phyloP scores from a whole-genome alignment of 37 sponge, comb jelly and placozoan species.

The Diacarnus erythraeanus region DNA sequence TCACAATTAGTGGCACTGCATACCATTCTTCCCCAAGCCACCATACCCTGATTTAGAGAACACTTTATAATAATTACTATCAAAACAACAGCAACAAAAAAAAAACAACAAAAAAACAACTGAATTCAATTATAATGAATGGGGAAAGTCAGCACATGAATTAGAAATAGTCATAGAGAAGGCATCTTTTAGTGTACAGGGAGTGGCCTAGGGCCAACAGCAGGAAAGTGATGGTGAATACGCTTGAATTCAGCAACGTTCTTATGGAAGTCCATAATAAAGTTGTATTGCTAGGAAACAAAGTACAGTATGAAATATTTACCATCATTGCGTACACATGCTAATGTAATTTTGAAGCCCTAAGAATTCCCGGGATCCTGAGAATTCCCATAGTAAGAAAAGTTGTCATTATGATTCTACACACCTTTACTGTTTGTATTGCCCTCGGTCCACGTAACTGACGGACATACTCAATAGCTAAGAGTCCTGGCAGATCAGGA shows the following conservation, averaged over 20 bases:
- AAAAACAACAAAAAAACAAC: not conserved
- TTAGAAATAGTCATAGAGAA: not conserved
- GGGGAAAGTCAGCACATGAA: not conserved
- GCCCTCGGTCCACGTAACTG: conserved; percentile 60
- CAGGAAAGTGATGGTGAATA: not conserved
- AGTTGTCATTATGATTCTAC: not conserved
- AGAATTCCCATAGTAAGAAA: too few species aligned
- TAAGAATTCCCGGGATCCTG: not conserved
- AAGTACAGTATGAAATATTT: not conserved
- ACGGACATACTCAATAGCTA: conserved; percentile 57
- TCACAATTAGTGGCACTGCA: too few species aligned
- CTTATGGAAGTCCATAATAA: conserved; percentile 60
- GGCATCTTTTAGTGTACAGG: not conserved
- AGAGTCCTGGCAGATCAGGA: conserved; percentile 35
- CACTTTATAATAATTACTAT: not conserved
- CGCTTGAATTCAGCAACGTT: conserved; percentile 40
- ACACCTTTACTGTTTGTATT: conserved; percentile 82
- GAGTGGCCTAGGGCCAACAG: not conserved
- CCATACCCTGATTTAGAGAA: too few species aligned
- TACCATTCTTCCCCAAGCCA: too few species aligned
- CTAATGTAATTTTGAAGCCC: not conserved
- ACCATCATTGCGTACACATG: not conserved
- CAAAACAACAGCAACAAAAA: not conserved
- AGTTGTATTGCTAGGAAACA: conserved; percentile 60
- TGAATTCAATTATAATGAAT: not conserved